Evolutionary conservation across 2,797 vertebrate species (phyloP), one percentile per base, ranked within the genome.

Genomic region (Diplodus sargus): DNA sequence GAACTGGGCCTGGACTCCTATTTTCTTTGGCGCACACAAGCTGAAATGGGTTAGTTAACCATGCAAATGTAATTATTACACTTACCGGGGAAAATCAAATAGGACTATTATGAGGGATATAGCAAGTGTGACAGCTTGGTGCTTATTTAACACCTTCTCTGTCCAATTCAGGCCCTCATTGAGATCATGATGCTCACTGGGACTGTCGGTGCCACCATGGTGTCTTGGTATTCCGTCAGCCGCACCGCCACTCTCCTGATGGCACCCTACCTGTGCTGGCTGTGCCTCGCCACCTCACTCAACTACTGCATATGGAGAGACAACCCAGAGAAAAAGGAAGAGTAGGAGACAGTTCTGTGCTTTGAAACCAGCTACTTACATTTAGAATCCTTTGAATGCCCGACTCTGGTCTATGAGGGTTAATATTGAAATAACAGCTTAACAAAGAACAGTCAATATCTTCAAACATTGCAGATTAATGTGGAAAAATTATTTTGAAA

Each of bases 271-370:
- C 85, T 98, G 90, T 89, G 95, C 82, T 98, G 97, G 97, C 93
- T 98, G 81, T 97, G 96, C 63, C 82, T 97, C 58, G 96, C 96
- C 4, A 92, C 95, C 12, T 81, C 91, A 53, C 96, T 98, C 59
- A 96, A 94, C 81, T 96, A 96, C 89, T 90, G 90, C 92, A 92
- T 98, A 87, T 98, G 97, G 97, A 97, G 87, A 81, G 96, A 97
- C 91, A 97, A 98, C 91, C 93, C 94, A 0, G 93, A 95, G 45
- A 58, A 85, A 23, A 95, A 94, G 76, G 76, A 93, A 15, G 92
- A 89, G 45, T 94, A 94, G 83, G 4, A 42, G 25, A 20, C 52
- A 12, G 2, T 10, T 13, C 16, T 65, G 20, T 22, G 25, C 58
- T 76, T 17, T 11, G 0, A 43, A 6, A n/a, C 39, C 39, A 51